These are phyloP conservation scores for Smutsia gigantea DNA, from an alignment of 2,797 vertebrate genomes.

Conservation along the genomic window DNA sequence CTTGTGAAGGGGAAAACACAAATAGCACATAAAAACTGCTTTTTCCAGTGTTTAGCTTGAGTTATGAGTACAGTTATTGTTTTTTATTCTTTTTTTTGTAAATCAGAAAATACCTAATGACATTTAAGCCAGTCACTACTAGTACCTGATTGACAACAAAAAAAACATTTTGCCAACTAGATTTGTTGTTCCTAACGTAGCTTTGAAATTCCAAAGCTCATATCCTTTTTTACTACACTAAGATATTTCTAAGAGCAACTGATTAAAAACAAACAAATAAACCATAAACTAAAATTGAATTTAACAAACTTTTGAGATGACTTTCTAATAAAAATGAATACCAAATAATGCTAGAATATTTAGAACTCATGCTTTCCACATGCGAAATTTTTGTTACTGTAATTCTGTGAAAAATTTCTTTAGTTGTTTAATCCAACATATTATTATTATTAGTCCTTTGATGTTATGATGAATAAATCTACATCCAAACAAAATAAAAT, in stretches of 20 bases:
- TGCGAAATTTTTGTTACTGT: background rate
- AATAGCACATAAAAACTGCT: background rate
- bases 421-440: background rate
- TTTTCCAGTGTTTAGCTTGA: background rate
- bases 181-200: background rate
- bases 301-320: background rate
- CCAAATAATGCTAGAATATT: background rate
- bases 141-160: background rate
- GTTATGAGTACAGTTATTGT: background rate
- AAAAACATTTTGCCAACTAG: background rate
- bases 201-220: background rate
- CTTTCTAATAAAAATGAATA: background rate
- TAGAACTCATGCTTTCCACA: background rate
- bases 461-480: background rate
- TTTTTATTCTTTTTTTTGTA: background rate
- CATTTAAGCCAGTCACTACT: background rate
- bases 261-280: background rate
- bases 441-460: background rate
- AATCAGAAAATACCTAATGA: background rate
- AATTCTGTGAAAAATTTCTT: background rate
- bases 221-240: background rate
- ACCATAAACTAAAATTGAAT: background rate
- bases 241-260: background rate
- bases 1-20: no score
- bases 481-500: background rate